Evolutionary conservation across 2,888 invertebrate genomes (phyloP), one percentile per base, ranked within the genome.

Genomic region (Elmis aenea): DNA sequence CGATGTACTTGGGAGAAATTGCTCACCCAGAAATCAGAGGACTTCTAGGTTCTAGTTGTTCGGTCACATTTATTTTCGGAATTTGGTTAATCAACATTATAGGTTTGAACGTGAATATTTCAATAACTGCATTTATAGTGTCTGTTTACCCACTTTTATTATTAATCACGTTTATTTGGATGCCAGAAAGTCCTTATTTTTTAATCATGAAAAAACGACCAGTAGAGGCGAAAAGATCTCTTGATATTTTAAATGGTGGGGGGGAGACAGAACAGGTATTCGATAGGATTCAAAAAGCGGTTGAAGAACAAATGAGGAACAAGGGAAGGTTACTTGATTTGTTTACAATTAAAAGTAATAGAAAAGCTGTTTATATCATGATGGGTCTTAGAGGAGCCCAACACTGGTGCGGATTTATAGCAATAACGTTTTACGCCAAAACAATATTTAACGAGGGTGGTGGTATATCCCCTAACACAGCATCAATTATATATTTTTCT

Each of bases 161-260:
- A 51, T 61, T 79, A 21, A 34, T 76, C 12, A 67, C 72, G n/a
- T 76, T 80, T 59, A 63, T 74, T 25, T 76, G 75, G 60, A 69
- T 81, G 59, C 83, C 83, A n/a, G 83, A 84, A 66, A 72, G 74
- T 2, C 78, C 79, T 0, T 68, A 74, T 32, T 71, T 63, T 48
- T 54, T 64, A 36, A 50, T 71, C n/a, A 60, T 66, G 34, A 64
- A 57, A 23, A 58, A 58, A 5, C 51, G 60, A 6, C 64, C 66
- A 33, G 55, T 64, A 1, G 69, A 67, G 18, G 76, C 77, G 0
- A 58, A 65, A 9, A 48, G 58, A 26, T 70, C 78, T 8, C 67
- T 83, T 38, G 66, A 69, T 47, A 73, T 70, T 57, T 62, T 84
- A 32, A 70, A 80, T 38, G 74, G 74, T 25, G 70, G 72, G 41